phyloP scores from a whole-genome alignment of 2,113 vertebrate genomes.

The Platichthys flesus region DNA sequence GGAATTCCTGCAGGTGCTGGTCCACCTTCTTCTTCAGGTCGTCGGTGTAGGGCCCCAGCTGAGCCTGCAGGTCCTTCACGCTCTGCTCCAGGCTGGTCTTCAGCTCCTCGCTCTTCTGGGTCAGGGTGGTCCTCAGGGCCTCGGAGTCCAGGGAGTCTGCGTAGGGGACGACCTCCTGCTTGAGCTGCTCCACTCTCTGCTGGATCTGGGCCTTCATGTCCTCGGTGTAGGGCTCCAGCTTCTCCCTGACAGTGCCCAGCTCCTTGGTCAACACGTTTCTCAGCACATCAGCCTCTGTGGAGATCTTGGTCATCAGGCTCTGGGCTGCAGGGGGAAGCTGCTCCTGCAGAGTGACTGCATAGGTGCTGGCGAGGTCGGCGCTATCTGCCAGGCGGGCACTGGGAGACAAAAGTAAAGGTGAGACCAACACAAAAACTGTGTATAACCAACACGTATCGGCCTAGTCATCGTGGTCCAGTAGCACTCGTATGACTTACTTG shows the following conservation, averaged over 20 bases:
- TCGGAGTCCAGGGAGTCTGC: conserved; percentile 68
- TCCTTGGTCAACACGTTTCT: conserved; percentile 72
- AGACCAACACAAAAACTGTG: background rate
- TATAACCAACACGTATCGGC: background rate
- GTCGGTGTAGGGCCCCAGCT: conserved; percentile 71
- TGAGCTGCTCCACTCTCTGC: conserved; percentile 78
- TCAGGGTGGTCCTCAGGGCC: conserved; percentile 62
- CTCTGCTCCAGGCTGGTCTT: conserved; percentile 69
- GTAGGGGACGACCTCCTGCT: conserved; percentile 65
- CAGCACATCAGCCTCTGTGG: conserved; percentile 71
- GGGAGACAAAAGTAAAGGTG: background rate
- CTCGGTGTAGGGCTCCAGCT: conserved; percentile 79
- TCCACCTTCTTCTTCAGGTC: conserved; percentile 74
- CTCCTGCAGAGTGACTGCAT: conserved; percentile 69
- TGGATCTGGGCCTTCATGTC: conserved; percentile 85
- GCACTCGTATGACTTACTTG: conserved; percentile 72
- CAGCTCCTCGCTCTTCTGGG: conserved; percentile 75
- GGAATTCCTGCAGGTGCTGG: conserved; percentile 75
- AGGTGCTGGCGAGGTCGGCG: conserved; percentile 62
- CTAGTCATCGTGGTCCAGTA: background rate
- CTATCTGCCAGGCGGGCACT: conserved; percentile 70
- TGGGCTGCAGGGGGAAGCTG: conserved; percentile 66
- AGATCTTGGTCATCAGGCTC: conserved; percentile 69
- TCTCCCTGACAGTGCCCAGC: conserved; percentile 64
- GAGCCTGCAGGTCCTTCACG: conserved; percentile 72